Evolutionary conservation across 1,140 invertebrate species (phyloP).

Genomic region (Atta cephalotes): DNA sequence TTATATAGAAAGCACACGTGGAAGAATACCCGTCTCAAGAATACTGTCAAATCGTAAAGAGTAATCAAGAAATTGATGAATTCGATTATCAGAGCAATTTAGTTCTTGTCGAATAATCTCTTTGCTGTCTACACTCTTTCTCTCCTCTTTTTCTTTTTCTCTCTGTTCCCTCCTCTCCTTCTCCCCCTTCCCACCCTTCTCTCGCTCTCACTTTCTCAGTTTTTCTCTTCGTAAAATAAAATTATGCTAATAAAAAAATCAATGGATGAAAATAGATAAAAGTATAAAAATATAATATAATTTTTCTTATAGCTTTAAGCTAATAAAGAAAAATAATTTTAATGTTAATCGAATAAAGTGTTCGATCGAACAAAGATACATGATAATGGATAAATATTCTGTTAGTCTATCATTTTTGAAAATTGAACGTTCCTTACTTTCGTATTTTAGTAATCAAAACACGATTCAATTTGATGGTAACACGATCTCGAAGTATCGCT

Average conservation of each 20-base stretch:
- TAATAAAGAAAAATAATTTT: no score
- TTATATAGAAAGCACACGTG: no score
- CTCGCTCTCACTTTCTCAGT: no score
- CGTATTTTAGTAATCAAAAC: conserved; percentile 30
- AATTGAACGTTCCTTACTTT: not conserved
- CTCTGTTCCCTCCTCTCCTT: no score
- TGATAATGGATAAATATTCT: conserved; percentile 18
- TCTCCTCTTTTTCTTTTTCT: no score
- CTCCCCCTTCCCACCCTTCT: no score
- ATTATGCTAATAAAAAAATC: not conserved
- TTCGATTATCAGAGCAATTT: not conserved
- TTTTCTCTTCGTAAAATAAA: not conserved
- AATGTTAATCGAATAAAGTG: not conserved
- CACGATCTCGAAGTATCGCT: not conserved
- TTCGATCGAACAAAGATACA: not conserved
- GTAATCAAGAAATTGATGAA: not conserved
- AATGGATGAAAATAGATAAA: not conserved
- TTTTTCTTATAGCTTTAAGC: no score
- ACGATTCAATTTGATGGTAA: conserved; percentile 38
- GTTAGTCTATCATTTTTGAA: conserved; percentile 4
- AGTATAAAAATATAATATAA: not conserved
- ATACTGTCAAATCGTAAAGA: not conserved
- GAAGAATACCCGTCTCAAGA: no score
- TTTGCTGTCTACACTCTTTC: no score
- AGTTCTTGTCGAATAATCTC: not conserved